Conservation (phyloP, 2,113 vertebrate genomes). For the Motacilla tschutschensis region DNA sequence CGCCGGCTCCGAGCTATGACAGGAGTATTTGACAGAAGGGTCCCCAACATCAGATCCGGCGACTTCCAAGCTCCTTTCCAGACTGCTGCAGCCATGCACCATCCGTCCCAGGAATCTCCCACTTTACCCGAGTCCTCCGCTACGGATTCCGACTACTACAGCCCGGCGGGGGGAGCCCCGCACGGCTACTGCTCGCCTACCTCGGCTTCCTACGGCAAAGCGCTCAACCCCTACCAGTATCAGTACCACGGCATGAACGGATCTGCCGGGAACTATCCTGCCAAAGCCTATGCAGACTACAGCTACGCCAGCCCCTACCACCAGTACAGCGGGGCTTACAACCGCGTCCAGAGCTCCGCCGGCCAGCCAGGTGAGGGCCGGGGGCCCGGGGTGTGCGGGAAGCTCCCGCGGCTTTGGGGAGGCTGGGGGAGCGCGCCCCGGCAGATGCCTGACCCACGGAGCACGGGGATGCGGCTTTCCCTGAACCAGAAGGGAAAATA, state of each 20-base stretch:
- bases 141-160: constrained; percentile 98
- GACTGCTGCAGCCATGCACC: constrained; percentile 79
- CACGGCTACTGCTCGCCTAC: constrained; percentile 96
- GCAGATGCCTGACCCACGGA: neutral
- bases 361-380: constrained; percentile 87
- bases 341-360: constrained; percentile 84
- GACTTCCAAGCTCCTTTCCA: constrained; percentile 93
- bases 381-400: neutral
- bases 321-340: constrained; percentile 93
- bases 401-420: neutral
- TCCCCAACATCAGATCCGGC: constrained; percentile 87
- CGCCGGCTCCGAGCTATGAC: constrained; percentile 81
- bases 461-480: neutral
- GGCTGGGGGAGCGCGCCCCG: neutral
- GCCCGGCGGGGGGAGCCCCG: constrained; percentile 85
- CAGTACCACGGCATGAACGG: constrained; percentile 92
- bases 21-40: constrained; percentile 97
- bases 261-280: constrained; percentile 87
- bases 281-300: constrained; percentile 92
- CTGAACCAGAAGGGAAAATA: neutral
- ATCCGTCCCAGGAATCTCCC: constrained; percentile 95
- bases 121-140: constrained; percentile 96
- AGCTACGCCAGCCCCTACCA: constrained; percentile 88
- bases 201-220: constrained; percentile 91
- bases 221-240: constrained; percentile 93